Evolutionary conservation across 2,797 vertebrate species (phyloP), one percentile per base, ranked within the genome.

Genomic region (Ctenopoma kingsleyae): DNA sequence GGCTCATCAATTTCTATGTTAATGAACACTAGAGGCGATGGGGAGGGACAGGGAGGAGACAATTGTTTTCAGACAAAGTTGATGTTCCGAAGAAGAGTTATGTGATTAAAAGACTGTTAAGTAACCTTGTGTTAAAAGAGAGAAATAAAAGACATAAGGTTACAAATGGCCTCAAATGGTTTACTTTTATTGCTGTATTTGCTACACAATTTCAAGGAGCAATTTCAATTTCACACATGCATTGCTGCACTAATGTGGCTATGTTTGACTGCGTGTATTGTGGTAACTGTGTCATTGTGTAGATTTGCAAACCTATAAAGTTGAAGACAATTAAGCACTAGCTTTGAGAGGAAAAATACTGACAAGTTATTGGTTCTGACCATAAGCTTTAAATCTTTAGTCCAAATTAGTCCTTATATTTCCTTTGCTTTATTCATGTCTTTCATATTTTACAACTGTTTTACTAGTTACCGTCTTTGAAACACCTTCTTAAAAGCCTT

Each of bases 1-100:
- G 67, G 80, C 85, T 93, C 81, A 68, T 91, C 92, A 90, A 92
- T 93, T 89, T 92, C 86, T 91, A 92, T 92, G 91, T 87, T 91
- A 92, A 93, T 92, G 84, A 92, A 86, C 73, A 89, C 91, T 77
- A 49, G 68, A 82, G 91, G 90, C 90, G 23, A 69, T 48, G 23
- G 71, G 71, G 79, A 84, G 78, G 84, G 82, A 81, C 59, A 20
- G 51, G 72, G 75, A 78, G 56, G 72, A 70, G 74, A 79, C 69
- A 30, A 68, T 83, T 87, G 88, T 88, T 89, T 87, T 88, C 60
- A 70, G 74, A 83, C 83, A 84, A 86, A 85, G 78, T 79, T 79
- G 87, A 82, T 75, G 76, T 90, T 88, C 66, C 58, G 19, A 61
- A 67, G 58, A 86, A 56, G 35, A 74, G 74, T 63, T 78, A 50